Evolutionary conservation across 2,888 invertebrate species (phyloP).

Genomic region (Drosophila imparisetae): DNA sequence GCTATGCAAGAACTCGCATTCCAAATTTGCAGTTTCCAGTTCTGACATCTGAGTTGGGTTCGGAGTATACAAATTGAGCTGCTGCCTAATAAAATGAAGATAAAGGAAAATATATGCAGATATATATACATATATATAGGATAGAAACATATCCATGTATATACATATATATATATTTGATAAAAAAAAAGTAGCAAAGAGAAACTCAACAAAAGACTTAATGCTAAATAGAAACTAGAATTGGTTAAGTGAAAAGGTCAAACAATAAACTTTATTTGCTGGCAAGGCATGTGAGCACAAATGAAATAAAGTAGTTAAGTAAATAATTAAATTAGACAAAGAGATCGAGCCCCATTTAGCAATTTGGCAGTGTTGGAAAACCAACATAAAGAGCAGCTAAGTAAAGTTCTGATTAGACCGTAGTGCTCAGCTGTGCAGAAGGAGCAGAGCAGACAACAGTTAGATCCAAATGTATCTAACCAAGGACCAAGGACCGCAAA

Average conservation of each 20-base stretch:
- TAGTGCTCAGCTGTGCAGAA: conserved; percentile 31
- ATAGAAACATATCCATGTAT: not conserved
- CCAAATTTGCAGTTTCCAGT: not conserved
- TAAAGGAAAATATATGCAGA: conserved; percentile 17
- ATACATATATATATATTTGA: not conserved
- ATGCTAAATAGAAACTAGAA: not conserved
- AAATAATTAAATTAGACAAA: not conserved
- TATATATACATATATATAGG: not conserved
- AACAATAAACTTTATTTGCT: not conserved
- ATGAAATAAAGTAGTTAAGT: not conserved
- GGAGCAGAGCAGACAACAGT: conserved; percentile 17
- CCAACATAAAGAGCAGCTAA: not conserved
- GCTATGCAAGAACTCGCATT: not conserved
- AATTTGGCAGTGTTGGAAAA: not conserved
- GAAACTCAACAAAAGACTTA: not conserved
- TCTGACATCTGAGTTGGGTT: not conserved
- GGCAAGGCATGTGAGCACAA: not conserved
- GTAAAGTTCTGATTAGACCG: conserved; percentile 9
- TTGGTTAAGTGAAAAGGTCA: not conserved
- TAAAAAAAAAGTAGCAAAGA: not conserved
- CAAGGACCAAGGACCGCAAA: conserved; percentile 59
- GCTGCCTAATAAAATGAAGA: conserved; percentile 53
- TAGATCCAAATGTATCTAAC: conserved; percentile 60
- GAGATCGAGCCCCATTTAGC: not conserved
- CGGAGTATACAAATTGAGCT: conserved; percentile 43